phyloP scores from a whole-genome alignment of 2,113 vertebrate genomes.

The Charadrius vociferus region DNA sequence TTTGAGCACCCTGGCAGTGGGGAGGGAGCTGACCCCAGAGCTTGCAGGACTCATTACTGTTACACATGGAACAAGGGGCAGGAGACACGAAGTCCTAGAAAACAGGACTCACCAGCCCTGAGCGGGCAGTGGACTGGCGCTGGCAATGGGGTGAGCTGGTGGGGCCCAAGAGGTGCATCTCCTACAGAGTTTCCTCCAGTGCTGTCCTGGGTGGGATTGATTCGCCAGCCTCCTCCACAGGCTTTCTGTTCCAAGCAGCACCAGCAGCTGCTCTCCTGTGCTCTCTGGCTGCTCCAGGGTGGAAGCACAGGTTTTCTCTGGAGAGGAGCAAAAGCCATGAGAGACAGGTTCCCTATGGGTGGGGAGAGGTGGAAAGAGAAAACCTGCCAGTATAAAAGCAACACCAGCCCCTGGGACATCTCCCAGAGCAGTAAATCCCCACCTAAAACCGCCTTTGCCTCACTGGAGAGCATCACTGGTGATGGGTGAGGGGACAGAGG shows the following conservation, averaged over 20 bases:
- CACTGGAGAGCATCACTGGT: accelerated
- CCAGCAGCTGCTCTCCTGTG: not conserved
- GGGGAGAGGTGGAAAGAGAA: not conserved
- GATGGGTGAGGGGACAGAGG: not conserved
- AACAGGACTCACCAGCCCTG: not conserved
- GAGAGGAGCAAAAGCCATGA: not conserved
- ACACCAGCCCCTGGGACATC: not conserved
- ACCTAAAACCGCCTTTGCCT: accelerated
- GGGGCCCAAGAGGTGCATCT: not conserved
- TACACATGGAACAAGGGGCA: accelerated
- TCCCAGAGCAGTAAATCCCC: not conserved
- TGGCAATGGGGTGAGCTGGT: not conserved
- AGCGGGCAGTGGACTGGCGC: not conserved
- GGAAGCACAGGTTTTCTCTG: not conserved
- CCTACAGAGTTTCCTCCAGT: not conserved
- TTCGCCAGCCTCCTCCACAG: accelerated
- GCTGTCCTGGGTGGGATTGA: not conserved
- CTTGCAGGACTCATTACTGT: not conserved
- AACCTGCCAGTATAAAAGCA: not conserved
- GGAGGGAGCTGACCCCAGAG: not conserved
- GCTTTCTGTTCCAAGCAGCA: not conserved
- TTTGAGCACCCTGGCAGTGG: not conserved
- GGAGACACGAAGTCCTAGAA: not conserved
- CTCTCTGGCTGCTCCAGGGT: not conserved
- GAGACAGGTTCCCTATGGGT: not conserved